Evolutionary conservation across 1,140 invertebrate species (phyloP), one percentile per base, ranked within the genome.

Genomic region (Drosophila quadrilineata): DNA sequence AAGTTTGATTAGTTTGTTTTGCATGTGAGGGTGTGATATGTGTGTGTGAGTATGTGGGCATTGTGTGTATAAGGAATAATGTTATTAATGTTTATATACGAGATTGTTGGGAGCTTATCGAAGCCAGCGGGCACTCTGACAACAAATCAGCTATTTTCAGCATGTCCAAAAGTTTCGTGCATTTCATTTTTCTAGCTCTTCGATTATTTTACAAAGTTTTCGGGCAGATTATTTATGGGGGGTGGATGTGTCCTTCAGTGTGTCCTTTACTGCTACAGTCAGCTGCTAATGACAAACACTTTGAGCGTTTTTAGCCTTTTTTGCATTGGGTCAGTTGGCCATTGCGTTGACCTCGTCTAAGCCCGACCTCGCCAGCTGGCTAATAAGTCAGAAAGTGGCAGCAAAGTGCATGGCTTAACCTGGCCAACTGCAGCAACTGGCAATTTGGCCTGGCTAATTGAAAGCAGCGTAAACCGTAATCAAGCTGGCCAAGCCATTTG

Each of bases 1-100:
- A 82, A 84, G 65, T 85, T 84, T 85, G 79, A 84, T 85, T 85
- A 84, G 79, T 77, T 85, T 82, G 70, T 62, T 69, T 75, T 72
- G 59, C 62, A 80, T 80, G 56, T 67, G 75, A 58, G 43, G 45
- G 22, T 35, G 38, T 22, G 35, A 5, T 26, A 22, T 24, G 16
- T 38, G 28, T 24, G 6, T 31, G 6, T 31, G 21, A 28, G 21
- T 49, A 29, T n/a, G 8, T 14, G 38, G 19, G n/a, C n/a, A n/a
- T n/a, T n/a, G 36, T 21, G 53, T 21, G 46, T 10, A 50, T 29
- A 19, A 10, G 41, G 43, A 33, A 64, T 77, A 84, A 85, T 84
- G 79, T 85, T 82, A 84, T 82, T 82, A 77, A 82, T 82, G 70
- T 85, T 73, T 73, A 57, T 50, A 38, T 62, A 69, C 58, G 62